These are phyloP conservation scores for Mystacornis crossleyi DNA, from an alignment of 2,113 vertebrate species.

Conservation along the genomic window DNA sequence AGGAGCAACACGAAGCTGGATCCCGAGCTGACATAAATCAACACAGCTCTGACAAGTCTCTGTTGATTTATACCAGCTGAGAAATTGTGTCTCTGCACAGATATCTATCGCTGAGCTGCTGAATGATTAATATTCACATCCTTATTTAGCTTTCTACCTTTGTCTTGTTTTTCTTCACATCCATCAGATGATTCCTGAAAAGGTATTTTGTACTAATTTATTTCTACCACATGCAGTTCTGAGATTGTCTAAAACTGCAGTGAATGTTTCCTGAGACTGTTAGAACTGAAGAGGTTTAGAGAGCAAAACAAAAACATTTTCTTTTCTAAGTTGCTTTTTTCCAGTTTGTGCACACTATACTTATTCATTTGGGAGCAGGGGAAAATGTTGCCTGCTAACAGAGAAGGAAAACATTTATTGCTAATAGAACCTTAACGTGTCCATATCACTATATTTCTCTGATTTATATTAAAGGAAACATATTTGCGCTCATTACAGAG, in stretches of 20 bases:
- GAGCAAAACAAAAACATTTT: neutral
- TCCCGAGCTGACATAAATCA: neutral
- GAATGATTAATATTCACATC: constrained; percentile 8
- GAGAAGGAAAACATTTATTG: neutral
- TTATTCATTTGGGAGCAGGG: neutral
- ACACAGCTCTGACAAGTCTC: neutral
- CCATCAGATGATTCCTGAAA: neutral
- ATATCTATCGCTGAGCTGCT: neutral
- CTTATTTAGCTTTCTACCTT: neutral
- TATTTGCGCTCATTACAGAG: neutral
- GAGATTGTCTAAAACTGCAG: neutral
- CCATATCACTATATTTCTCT: neutral
- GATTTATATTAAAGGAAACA: neutral
- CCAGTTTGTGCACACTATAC: neutral
- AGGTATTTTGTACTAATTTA: constrained; percentile 9
- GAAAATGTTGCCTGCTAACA: neutral
- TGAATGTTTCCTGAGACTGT: neutral
- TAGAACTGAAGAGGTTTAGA: neutral
- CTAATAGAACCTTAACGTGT: neutral
- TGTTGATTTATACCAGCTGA: constrained; percentile 1
- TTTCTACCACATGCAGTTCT: neutral
- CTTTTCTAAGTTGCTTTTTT: neutral
- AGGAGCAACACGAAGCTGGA: neutral
- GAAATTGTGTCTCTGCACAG: neutral
- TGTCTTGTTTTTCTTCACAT: neutral